Conservation (phyloP, 2,888 invertebrate genomes). For the Agriopis marginaria region DNA sequence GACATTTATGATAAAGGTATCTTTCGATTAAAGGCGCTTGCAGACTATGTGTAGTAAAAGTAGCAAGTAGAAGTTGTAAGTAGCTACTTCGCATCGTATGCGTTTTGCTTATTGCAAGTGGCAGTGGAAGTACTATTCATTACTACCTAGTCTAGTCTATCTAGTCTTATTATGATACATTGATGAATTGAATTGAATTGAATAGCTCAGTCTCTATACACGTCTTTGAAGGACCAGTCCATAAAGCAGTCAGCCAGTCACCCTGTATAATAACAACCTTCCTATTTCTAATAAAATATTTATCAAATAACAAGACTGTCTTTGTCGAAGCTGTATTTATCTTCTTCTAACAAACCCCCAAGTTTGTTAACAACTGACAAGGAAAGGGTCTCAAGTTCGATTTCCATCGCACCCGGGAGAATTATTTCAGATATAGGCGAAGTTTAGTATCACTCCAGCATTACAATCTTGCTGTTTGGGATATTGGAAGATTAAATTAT, state of each 20-base stretch:
- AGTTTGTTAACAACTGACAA: constrained; percentile 36
- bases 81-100: no score
- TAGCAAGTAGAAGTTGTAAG: no score
- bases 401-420: constrained; percentile 24
- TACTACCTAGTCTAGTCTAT: no score
- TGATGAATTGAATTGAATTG: no score
- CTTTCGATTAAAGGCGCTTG: not conserved
- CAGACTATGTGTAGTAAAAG: no score
- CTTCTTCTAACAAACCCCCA: constrained; percentile 17
- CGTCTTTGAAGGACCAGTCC: no score
- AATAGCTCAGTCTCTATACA: no score
- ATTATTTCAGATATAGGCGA: constrained; percentile 21
- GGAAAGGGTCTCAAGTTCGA: constrained; percentile 26
- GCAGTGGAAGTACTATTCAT: no score
- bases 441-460: constrained; percentile 19
- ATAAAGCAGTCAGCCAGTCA: not conserved
- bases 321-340: constrained; percentile 26
- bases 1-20: constrained; percentile 15
- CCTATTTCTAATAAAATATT: constrained; percentile 14
- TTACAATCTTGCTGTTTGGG: constrained; percentile 8
- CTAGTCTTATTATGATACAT: no score
- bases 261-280: not conserved
- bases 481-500: not conserved
- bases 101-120: no score
- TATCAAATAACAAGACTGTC: constrained; percentile 11